Conservation (phyloP, 1,140 invertebrate species). For the Tetramorium parvispinum region DNA sequence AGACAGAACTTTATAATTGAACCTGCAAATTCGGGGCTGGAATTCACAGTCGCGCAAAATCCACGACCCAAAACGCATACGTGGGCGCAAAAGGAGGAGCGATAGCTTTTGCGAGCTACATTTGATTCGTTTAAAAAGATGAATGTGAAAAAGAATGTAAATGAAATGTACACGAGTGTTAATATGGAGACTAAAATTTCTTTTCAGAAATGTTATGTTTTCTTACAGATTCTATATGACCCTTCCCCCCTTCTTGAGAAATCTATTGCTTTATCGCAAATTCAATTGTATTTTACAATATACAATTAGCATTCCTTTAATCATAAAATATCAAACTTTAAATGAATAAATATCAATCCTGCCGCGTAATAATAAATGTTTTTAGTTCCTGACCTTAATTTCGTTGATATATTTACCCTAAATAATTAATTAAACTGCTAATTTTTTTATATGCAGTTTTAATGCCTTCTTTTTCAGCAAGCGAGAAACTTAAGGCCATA, state of each 20-base stretch:
- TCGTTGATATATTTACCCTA: not conserved
- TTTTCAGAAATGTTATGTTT: not conserved
- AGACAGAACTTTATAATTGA: constrained; percentile 46
- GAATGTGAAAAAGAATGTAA: not conserved
- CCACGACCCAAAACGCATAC: constrained; percentile 2
- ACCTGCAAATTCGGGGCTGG: constrained; percentile 16
- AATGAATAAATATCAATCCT: not conserved
- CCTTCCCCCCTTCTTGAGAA: too few relatives aligned
- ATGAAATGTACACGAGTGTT: not conserved
- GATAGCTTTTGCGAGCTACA: constrained; percentile 2
- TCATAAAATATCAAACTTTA: not conserved
- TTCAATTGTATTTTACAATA: not conserved
- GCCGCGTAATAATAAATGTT: not conserved
- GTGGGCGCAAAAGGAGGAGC: not conserved
- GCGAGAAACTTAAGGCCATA: not conserved
- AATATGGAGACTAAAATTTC: not conserved
- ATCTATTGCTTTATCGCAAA: not conserved
- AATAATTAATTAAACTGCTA: constrained; percentile 5
- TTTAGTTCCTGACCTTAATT: not conserved
- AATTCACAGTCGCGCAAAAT: constrained; percentile 15
- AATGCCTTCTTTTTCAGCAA: not conserved
- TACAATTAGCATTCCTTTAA: not conserved
- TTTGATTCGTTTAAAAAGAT: constrained; percentile 27
- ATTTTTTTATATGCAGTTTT: constrained; percentile 8
- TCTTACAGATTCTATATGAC: not conserved